Base-by-base conservation (phyloP, 2,797 vertebrate species). In the Manis javanica region DNA sequence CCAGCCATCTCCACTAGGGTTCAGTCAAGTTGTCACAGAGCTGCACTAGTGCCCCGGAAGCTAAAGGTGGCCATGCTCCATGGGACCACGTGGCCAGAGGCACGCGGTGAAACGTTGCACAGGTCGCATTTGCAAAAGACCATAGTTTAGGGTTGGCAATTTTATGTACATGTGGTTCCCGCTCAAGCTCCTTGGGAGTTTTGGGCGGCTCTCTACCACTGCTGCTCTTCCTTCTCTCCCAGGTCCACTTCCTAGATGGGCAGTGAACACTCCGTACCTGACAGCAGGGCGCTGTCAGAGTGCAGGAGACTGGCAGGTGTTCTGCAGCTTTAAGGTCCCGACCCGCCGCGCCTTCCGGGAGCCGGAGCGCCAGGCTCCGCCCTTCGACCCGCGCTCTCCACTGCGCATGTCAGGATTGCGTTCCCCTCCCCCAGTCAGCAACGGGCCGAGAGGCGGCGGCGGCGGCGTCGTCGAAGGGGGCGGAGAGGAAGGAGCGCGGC, bases 351-450 rank as follows among this genome's bases (percentile, higher is more conserved):
- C 64, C 92, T 94, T 77, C 94, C 83, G 92, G 97, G 18, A 95
- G 26, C 75, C 49, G 26, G 84, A 81, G 57, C 7, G 24, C 13
- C 55, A 89, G 71, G 71, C 96, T 46, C 95, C 97, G 93, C 97
- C 97, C 96, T 49, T 51, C n/a, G 37, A 78, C 39, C 93, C 92
- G 89, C 79, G 75, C 92, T 49, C 55, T 75, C 66, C 83, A 95
- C 61, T 95, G 97, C 97, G 97, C 97, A 98, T 96, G 97, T 95
- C 94, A 64, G 37, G 57, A 7, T 63, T 75, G 72, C 5, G 21
- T 23, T 82, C 84, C 88, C 90, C 72, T 82, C 97, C 97, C 96
- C 77, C 64, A 49, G 95, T 94, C 97, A 94, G 98, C 98, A 98
- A 98, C 98, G 94, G 98, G 97, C 96, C 84, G 55, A 96, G 96